Base-by-base conservation (phyloP, 2,113 vertebrate species). In the Melanocharis versteri region DNA sequence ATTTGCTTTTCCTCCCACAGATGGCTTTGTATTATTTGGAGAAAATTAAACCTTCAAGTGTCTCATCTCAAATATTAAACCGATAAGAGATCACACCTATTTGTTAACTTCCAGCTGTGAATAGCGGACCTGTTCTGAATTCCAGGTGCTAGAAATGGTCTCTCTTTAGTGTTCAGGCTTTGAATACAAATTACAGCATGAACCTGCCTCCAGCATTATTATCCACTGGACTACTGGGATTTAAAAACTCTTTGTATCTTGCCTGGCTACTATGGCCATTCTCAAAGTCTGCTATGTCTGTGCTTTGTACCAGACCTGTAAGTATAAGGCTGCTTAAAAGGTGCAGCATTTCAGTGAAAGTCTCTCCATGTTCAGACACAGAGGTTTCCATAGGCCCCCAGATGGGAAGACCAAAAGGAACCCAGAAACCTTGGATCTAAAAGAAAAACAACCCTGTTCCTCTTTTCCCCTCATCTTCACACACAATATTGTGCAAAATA, bases 161-260 rank as follows among this genome's bases (percentile, higher is more conserved):
- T 93, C 53, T 82, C 26, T 76, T 45, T 68, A 48, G 37, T 40
- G 54, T 48, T 89, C 61, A 94, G 85, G 54, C 37, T 93, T 76
- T 96, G 84, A 89, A 76, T 85, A 93, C 73, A 87, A 93, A 91
- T 93, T 85, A 48, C 21, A 77, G 45, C 30, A 47, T 61, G 66
- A 94, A 76, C 30, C 50, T 22, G 9, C 82, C 61, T 89, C 81
- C 40, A 87, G 64, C 66, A 26, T 91, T 87, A 72, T 50, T 93
- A 91, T 64, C 73, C 53, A 20, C 21, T 50, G 37, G 53, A 48
- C 60, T 72, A 61, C 40, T 42, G 91, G 62, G 73, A 89, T 87
- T 96, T 79, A 76, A 86, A 96, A 89, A 50, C 33, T 61, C 69
- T 84, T 81, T 76, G 51, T 66, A 15, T 71, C 40, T 79, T 75